phyloP scores from a whole-genome alignment of 2,113 vertebrate species.

The Oryctolagus cuniculus region mOryCun1.1 NC_091438.1:130615001-130615500 shows the following conservation, averaged over 20 bases:
- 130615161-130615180: not conserved
- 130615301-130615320: not conserved
- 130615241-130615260: not conserved
- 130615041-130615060: not conserved
- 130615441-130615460: too few relatives aligned
- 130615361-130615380: not conserved
- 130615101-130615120: not conserved
- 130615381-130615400: conserved; percentile 33
- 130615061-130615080: not conserved
- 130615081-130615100: conserved; percentile 4
- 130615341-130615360: not conserved
- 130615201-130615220: not conserved
- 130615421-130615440: not conserved
- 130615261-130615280: not conserved
- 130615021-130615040: too few relatives aligned
- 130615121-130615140: not conserved
- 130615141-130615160: conserved; percentile 32
- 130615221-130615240: not conserved
- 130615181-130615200: not conserved
- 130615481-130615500: too few relatives aligned
- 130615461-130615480: too few relatives aligned
- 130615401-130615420: conserved; percentile 36
- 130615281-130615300: not conserved
- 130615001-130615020: too few relatives aligned
- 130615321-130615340: conserved; percentile 43